phyloP scores from a whole-genome alignment of 53 echinoderm and acorn worm species.

The Glandiceps talaboti region DNA sequence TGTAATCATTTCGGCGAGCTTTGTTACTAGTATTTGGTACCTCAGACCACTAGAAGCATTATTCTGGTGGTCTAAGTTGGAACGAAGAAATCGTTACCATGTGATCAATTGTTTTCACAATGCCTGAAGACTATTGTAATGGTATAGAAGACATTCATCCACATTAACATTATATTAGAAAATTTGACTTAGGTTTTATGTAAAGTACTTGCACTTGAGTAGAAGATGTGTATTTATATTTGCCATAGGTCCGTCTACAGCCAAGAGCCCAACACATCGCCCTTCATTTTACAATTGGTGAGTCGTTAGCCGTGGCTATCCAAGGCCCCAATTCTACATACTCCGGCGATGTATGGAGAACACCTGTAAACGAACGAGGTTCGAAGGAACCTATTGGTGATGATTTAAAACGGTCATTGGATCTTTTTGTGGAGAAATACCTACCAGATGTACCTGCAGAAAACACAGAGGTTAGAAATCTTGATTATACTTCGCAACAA shows the following conservation, averaged over 20 bases:
- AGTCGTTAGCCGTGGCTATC: background rate
- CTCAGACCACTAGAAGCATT: too few species aligned
- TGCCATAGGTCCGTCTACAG: background rate
- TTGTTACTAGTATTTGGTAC: too few species aligned
- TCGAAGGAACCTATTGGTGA: background rate
- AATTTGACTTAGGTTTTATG: too few species aligned
- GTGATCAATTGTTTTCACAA: too few species aligned
- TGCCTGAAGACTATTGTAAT: too few species aligned
- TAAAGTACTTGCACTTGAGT: too few species aligned
- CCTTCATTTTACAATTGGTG: background rate
- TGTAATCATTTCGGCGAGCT: too few species aligned
- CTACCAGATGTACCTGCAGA: background rate
- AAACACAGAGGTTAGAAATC: background rate
- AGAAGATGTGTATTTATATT: conserved; percentile 11
- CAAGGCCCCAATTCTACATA: background rate
- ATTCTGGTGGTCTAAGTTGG: too few species aligned
- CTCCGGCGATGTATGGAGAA: background rate
- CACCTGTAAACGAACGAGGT: background rate
- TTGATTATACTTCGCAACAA: too few species aligned
- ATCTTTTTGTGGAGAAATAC: background rate
- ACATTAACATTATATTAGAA: too few species aligned
- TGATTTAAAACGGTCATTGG: background rate
- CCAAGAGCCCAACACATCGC: background rate
- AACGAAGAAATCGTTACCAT: too few species aligned
- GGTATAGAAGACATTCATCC: too few species aligned